A percentile compares a stretch with the other conserved stretches of the same genome.
Evolutionary conservation across 64 coral and sea anemone species (phyloP).

Genomic region (Pocillopora damicornis): DNA sequence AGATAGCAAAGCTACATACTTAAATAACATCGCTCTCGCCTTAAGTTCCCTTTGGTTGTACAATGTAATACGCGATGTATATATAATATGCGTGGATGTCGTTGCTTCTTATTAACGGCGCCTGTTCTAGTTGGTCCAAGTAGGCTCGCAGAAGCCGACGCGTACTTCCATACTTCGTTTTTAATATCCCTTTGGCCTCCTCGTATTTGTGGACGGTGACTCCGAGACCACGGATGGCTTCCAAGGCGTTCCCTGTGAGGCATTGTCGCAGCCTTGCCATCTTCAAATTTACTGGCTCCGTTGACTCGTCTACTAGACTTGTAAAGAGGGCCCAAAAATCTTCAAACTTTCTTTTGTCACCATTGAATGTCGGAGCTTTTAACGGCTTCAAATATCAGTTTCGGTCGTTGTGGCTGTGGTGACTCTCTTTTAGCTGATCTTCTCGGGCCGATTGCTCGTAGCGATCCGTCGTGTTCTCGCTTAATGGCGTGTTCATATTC

Average conservation of each 20-base stretch:
- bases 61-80: too few species aligned
- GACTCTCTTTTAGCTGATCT: not conserved
- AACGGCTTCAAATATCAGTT: constrained; percentile 5
- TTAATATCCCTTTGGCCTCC: constrained; percentile 52
- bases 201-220: constrained; percentile 32
- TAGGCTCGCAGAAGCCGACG: constrained; percentile 29
- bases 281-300: constrained; percentile 33
- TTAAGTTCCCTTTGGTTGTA: too few species aligned
- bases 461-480: not conserved
- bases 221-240: constrained; percentile 22
- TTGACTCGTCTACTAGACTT: constrained; percentile 32
- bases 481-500: not conserved
- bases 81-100: constrained; percentile 7
- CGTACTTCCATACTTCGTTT: not conserved
- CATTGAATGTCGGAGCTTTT: not conserved
- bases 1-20: too few species aligned
- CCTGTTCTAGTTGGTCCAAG: constrained; percentile 45
- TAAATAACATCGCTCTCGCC: too few species aligned
- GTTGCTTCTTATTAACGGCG: constrained; percentile 4
- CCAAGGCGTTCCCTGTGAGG: not conserved
- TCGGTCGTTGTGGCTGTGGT: not conserved
- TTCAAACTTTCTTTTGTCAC: constrained; percentile 37
- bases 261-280: constrained; percentile 50
- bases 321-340: not conserved
- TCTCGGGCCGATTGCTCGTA: not conserved